Evolutionary conservation across 1,140 invertebrate species (phyloP), one percentile per base, ranked within the genome.

Genomic region (Cheumatopsyche charites): DNA sequence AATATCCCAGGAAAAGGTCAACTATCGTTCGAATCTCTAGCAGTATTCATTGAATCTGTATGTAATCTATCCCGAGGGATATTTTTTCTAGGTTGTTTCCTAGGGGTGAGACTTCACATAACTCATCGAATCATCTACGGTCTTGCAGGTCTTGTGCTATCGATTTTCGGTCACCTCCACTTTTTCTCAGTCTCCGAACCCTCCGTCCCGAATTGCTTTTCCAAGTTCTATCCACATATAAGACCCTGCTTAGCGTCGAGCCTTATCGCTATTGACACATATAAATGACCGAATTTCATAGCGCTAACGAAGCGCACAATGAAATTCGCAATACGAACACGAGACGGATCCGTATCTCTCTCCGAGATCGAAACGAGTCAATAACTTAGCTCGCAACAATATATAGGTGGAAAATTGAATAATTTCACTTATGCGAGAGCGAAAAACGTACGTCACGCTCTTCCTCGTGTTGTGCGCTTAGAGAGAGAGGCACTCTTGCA

Each of bases 101-200:
- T 36, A 9, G 29, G 29, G 55, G 55, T 25, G 55, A 58, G 55
- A 58, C 21, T 58, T 58, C 55, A 58, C 55, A 43, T 43, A 43
- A 63, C 62, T 63, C 62, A 63, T 63, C 62, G 41, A 63, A 63
- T 63, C 62, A 63, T 63, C 62, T 21, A 43, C 62, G 62, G 62
- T 63, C 29, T 63, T 17, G 17, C 52, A 21, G 52, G 52, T 58
- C 52, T 23, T 43, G 41, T 63, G 29, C 29, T 63, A 63, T 63
- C 62, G 41, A 63, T 63, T 63, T 63, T 63, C 29, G 62, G 29
- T 63, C 41, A 19, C 62, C 62, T 42, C 19, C 29, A 42, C 29
- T 63, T 63, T 63, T 63, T 63, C 62, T 41, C 29, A 26, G 62
- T 41, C 62, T 21, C 29, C n/a, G 11, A 26, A 15, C 21, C 15